A percentile compares a stretch with the other conserved stretches of the same genome.
phyloP scores from a whole-genome alignment of 2,888 invertebrate species.

The Uropetala carovei region DNA sequence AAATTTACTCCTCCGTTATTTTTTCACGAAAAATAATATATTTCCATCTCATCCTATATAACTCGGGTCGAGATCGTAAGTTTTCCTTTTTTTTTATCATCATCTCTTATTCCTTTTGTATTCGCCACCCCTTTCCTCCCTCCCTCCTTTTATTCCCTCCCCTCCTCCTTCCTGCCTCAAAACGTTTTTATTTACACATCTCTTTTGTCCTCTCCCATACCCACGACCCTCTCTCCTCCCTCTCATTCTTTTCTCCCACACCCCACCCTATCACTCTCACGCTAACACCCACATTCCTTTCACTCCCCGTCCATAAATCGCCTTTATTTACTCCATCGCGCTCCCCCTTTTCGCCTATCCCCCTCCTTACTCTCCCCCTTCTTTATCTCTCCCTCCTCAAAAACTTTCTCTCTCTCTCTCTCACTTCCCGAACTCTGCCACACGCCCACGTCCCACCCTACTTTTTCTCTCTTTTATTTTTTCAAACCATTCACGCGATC shows the following conservation, averaged over 20 bases:
- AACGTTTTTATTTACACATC: constrained; percentile 49
- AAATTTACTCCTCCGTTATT: too few relatives aligned
- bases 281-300: not conserved
- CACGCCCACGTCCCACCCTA: too few relatives aligned
- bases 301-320: constrained; percentile 32
- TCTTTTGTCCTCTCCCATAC: not conserved
- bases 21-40: too few relatives aligned
- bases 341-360: not conserved
- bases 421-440: not conserved
- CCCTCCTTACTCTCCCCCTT: not conserved
- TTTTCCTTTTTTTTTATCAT: not conserved
- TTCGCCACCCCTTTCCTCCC: not conserved
- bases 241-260: not conserved
- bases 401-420: not conserved
- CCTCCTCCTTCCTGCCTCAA: not conserved
- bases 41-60: not conserved
- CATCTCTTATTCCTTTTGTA: not conserved
- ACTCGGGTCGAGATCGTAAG: not conserved
- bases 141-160: not conserved
- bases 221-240: not conserved
- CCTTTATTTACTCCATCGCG: constrained; percentile 6
- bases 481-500: constrained; percentile 9
- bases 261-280: not conserved
- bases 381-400: not conserved
- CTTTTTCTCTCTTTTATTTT: not conserved